Percentiles rank a stretch among this genome's conserved stretches.
Evolutionary conservation across 2,113 vertebrate genomes (phyloP).

Genomic region (Laterallus jamaicensis): DNA sequence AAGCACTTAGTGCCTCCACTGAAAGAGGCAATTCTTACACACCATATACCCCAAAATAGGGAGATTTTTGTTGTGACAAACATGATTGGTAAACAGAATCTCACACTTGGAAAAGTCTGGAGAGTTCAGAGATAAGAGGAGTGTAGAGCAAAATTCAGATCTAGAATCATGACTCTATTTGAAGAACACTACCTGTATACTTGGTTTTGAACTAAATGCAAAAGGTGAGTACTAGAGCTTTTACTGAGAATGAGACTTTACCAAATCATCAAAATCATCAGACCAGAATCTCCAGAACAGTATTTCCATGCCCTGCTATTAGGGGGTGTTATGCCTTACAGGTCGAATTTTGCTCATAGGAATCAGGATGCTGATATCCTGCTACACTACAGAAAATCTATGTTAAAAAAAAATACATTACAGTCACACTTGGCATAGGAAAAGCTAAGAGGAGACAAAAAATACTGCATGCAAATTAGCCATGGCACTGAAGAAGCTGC

Average conservation of each 20-base stretch:
- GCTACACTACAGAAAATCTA: not conserved
- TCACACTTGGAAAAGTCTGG: not conserved
- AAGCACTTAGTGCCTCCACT: not conserved
- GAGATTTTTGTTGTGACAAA: not conserved
- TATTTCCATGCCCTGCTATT: not conserved
- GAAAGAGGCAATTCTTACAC: not conserved
- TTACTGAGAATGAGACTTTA: not conserved
- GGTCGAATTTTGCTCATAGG: not conserved
- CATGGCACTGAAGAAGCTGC: not conserved
- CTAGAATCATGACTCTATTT: not conserved
- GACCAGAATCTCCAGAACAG: not conserved
- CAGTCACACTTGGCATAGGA: not conserved
- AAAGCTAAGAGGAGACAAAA: not conserved
- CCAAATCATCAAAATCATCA: not conserved
- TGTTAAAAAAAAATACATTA: not conserved
- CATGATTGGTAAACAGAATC: not conserved
- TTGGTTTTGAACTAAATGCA: not conserved
- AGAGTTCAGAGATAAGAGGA: not conserved
- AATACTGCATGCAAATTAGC: not conserved
- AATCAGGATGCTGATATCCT: not conserved
- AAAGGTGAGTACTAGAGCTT: not conserved
- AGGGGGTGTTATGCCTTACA: not conserved
- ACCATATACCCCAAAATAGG: not conserved
- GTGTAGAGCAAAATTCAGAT: not conserved
- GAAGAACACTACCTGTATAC: not conserved